These are phyloP conservation scores for Chrysochloris asiatica DNA, from an alignment of 2,113 vertebrate genomes.

Conservation along the genomic window DNA sequence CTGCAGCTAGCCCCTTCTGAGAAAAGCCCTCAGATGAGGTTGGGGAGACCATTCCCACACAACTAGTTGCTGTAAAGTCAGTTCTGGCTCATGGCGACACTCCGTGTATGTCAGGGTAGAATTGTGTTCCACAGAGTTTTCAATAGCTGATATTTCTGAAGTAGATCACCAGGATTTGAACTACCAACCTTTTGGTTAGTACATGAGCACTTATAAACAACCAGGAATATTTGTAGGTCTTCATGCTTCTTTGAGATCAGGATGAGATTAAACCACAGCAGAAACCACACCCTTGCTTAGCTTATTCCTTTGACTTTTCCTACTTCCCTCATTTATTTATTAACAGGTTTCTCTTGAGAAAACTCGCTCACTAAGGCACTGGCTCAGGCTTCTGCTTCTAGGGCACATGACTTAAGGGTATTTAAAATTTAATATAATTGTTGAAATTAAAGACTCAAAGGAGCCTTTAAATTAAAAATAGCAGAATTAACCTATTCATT, in stretches of 20 bases:
- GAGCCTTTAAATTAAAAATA: conserved; percentile 22
- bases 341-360: background rate
- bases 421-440: conserved; percentile 51
- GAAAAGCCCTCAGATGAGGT: background rate
- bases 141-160: background rate
- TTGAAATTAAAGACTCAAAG: conserved; percentile 15
- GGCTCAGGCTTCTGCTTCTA: background rate
- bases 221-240: background rate
- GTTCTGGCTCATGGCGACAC: background rate
- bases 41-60: background rate
- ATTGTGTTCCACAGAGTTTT: background rate
- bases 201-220: background rate
- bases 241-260: background rate
- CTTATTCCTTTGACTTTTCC: background rate
- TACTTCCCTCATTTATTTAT: background rate
- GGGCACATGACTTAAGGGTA: background rate
- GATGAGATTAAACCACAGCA: background rate
- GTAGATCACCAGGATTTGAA: background rate
- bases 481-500: background rate
- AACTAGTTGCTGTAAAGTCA: background rate
- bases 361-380: background rate
- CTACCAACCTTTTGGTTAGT: background rate
- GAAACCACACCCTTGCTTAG: background rate
- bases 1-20: background rate
- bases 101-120: background rate